A percentile compares a stretch with the other conserved stretches of the same genome.
phyloP scores from a whole-genome alignment of 1,140 invertebrate species.

The Pogonus chalceus region DNA sequence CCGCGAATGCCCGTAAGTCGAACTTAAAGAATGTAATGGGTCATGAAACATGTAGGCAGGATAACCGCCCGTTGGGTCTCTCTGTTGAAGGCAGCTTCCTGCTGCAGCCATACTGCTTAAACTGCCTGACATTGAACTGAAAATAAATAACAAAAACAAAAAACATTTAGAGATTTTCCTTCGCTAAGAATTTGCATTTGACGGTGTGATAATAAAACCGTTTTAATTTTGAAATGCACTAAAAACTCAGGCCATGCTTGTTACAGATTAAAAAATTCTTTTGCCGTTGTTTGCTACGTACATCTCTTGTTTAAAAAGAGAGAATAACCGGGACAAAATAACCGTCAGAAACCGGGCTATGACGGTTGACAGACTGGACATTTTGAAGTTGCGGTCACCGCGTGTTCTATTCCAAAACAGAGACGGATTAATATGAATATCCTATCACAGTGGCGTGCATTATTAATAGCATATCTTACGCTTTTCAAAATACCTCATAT shows the following conservation, averaged over 20 bases:
- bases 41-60: constrained; percentile 88
- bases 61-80: constrained; percentile 61
- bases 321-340: too few relatives aligned
- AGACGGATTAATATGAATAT: too few relatives aligned
- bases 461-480: too few relatives aligned
- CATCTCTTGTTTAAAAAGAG: too few relatives aligned
- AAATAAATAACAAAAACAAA: constrained; percentile 28
- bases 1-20: constrained; percentile 51
- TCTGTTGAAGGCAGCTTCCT: constrained; percentile 80
- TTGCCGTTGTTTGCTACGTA: not conserved
- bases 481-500: too few relatives aligned
- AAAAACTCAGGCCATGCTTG: not conserved
- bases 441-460: too few relatives aligned
- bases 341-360: too few relatives aligned
- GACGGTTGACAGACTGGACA: too few relatives aligned
- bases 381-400: too few relatives aligned
- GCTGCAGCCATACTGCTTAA: constrained; percentile 58
- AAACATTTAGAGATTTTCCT: too few relatives aligned
- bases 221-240: not conserved
- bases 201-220: not conserved
- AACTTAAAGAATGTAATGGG: constrained; percentile 67
- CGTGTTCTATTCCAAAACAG: too few relatives aligned
- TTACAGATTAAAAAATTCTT: not conserved
- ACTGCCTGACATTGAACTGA: constrained; percentile 72
- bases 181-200: not conserved